Conservation (phyloP, 2,888 invertebrate genomes). For the Melanotus villosus region DNA sequence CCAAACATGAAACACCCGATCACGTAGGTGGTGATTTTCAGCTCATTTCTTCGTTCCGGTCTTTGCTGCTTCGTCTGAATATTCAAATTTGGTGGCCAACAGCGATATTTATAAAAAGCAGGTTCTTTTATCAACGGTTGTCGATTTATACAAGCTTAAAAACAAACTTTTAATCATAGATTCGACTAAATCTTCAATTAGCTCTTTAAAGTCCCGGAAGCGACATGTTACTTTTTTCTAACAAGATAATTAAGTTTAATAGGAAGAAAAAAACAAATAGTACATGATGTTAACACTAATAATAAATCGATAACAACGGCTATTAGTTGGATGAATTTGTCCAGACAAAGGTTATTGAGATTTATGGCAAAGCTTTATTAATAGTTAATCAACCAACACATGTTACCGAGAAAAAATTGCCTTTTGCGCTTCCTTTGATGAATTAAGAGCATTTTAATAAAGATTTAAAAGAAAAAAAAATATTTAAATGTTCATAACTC, state of each 20-base stretch:
- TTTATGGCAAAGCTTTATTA: conserved; percentile 16
- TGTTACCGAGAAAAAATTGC: neutral
- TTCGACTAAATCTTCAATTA: too few relatives aligned
- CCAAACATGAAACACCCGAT: conserved; percentile 42
- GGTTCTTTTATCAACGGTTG: neutral
- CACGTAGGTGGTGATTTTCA: conserved; percentile 39
- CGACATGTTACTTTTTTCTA: conserved; percentile 10
- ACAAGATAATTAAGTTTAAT: neutral
- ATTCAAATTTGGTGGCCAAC: conserved; percentile 8
- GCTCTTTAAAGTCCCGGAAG: neutral
- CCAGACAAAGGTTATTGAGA: conserved; percentile 22
- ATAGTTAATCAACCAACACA: conserved; percentile 5
- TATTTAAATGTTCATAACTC: too few relatives aligned
- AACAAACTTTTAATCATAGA: neutral
- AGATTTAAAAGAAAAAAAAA: too few relatives aligned
- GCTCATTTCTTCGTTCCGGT: conserved; percentile 15
- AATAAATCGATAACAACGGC: conserved; percentile 1
- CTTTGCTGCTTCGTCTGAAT: neutral
- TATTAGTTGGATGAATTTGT: conserved; percentile 17
- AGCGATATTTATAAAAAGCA: conserved; percentile 4
- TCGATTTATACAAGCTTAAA: neutral
- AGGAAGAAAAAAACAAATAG: neutral
- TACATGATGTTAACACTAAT: neutral
- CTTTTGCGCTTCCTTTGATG: neutral
- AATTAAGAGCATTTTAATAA: neutral